Conservation (phyloP, 2,797 vertebrate species). For the Buphagus erythrorhynchus region DNA sequence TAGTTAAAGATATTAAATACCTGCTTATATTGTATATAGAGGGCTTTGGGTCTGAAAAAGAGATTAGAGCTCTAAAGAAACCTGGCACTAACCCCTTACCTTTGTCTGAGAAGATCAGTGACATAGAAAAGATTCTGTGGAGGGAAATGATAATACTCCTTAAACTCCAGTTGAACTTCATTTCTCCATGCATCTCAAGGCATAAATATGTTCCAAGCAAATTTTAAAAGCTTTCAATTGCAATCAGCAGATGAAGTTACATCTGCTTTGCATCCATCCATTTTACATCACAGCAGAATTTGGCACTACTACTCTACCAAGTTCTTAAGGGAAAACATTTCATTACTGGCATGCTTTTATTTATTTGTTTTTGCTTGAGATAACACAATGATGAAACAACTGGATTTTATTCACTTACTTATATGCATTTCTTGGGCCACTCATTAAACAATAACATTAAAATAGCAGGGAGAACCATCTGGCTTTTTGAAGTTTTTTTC, state of each 20-base stretch:
- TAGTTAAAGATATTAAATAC: background rate
- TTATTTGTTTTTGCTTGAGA: conserved; percentile 75
- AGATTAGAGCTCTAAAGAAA: background rate
- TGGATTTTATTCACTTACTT: conserved; percentile 62
- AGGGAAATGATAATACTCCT: background rate
- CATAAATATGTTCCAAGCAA: conserved; percentile 63
- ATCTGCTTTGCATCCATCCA: conserved; percentile 79
- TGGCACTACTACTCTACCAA: conserved; percentile 63
- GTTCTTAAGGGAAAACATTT: conserved; percentile 70
- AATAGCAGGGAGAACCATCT: conserved; percentile 68
- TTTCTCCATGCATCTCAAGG: conserved; percentile 42
- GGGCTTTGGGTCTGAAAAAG: background rate
- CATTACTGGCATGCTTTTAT: conserved; percentile 70
- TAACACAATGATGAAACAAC: conserved; percentile 58
- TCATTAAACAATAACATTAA: conserved; percentile 60
- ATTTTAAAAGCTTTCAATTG: conserved; percentile 74
- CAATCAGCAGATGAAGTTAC: conserved; percentile 75
- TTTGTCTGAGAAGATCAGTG: background rate
- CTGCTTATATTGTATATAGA: background rate
- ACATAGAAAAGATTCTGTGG: background rate
- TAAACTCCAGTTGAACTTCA: conserved; percentile 70
- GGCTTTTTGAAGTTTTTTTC: conserved; percentile 67
- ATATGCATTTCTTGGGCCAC: conserved; percentile 62
- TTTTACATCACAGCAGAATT: conserved; percentile 74
- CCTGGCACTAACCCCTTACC: background rate